phyloP scores from a whole-genome alignment of 2,797 vertebrate genomes.

The Epinephelus awoara region DNA sequence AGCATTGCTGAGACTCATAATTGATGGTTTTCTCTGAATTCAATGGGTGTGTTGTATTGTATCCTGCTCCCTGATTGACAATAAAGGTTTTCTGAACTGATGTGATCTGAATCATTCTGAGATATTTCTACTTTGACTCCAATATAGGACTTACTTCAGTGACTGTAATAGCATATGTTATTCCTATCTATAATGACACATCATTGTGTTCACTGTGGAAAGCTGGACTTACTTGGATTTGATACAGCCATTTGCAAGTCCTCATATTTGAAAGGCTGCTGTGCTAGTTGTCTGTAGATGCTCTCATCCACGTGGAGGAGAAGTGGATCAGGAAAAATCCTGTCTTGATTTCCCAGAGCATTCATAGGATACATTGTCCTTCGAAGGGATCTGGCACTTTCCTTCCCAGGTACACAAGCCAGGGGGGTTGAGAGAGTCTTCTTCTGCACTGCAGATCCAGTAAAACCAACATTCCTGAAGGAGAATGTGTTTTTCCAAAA shows the following conservation, averaged over 20 bases:
- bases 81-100: neutral
- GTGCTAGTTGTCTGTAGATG: slow-evolving; percentile 69
- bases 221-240: slow-evolving; percentile 83
- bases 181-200: neutral
- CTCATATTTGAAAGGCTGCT: slow-evolving; percentile 63
- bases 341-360: slow-evolving; percentile 56
- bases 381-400: slow-evolving; percentile 16
- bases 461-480: slow-evolving; percentile 75
- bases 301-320: slow-evolving; percentile 74
- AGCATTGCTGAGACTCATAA: neutral
- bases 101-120: neutral
- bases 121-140: neutral
- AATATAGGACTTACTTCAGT: neutral
- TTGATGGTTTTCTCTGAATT: neutral
- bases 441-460: slow-evolving; percentile 41
- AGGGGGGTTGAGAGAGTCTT: slow-evolving; percentile 37
- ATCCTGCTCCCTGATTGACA: neutral
- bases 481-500: slow-evolving; percentile 83
- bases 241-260: slow-evolving; percentile 72
- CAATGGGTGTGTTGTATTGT: neutral
- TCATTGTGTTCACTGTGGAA: neutral
- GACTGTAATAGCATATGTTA: no score
- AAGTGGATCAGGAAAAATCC: slow-evolving; percentile 69
- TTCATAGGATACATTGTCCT: slow-evolving; percentile 54
- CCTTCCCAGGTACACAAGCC: slow-evolving; percentile 49